Percentiles rank a stretch among this genome's conserved stretches.
Evolutionary conservation across 2,888 invertebrate genomes (phyloP).

Genomic region (Acleris holmiana): DNA sequence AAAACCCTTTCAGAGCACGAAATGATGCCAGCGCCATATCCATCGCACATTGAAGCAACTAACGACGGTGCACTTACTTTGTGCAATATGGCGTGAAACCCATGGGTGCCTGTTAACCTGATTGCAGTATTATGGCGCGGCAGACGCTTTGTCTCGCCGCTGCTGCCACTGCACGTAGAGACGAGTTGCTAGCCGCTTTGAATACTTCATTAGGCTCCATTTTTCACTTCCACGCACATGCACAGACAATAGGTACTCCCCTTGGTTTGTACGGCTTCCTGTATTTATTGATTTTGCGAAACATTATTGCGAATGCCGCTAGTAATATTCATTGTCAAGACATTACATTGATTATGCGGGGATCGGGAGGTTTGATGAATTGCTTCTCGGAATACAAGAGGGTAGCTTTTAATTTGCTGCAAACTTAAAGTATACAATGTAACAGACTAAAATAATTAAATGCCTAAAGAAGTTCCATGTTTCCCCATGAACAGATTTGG

Average conservation of each 20-base stretch:
- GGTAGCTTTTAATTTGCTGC: not conserved
- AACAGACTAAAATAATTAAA: too few species aligned
- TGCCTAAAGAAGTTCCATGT: too few species aligned
- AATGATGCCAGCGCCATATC: conserved; percentile 7
- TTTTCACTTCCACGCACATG: conserved; percentile 4
- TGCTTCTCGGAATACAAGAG: conserved; percentile 9
- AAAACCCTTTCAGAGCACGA: conserved; percentile 11
- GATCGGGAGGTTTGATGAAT: conserved; percentile 13
- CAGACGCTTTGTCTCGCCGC: conserved; percentile 44
- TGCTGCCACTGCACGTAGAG: conserved; percentile 4
- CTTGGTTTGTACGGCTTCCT: not conserved
- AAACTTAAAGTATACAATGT: too few species aligned
- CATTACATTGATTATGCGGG: conserved; percentile 15
- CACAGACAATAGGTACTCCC: not conserved
- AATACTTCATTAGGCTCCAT: conserved; percentile 34
- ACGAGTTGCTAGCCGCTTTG: conserved; percentile 18
- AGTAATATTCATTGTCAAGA: conserved; percentile 38
- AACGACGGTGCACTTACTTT: conserved; percentile 40
- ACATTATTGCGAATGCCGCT: conserved; percentile 45
- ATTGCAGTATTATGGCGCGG: conserved; percentile 46
- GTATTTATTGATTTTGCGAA: conserved; percentile 41
- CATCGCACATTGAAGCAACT: conserved; percentile 7
- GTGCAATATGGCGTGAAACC: conserved; percentile 50
- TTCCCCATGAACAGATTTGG: too few species aligned
- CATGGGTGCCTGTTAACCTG: conserved; percentile 53